Base-by-base conservation (phyloP, 2,797 vertebrate species). In the Gymnothorax javanicus region DNA sequence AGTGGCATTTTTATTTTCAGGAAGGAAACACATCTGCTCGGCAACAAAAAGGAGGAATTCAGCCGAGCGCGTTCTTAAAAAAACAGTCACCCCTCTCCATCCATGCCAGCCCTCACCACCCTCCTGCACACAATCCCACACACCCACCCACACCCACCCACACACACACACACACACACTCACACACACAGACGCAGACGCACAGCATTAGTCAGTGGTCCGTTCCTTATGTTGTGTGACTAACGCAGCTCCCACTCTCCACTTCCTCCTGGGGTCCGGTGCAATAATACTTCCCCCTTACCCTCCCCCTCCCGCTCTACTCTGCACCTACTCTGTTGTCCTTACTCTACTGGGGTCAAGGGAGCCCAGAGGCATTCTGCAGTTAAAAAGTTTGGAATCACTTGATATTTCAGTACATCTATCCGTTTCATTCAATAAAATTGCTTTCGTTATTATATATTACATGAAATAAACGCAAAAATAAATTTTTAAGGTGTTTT, bases 1-100 rank as follows among this genome's bases (percentile, higher is more conserved):
- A 91, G 90, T 89, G 82, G 89, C 87, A 82, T 88, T 89, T 91
- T 91, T 91, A 87, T 89, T 91, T 91, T 93, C 88, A 92, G 91
- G 92, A 93, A 91, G 92, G 91, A 92, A 92, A 82, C 86, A 85
- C 90, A 91, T 92, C 91, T 91, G 91, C 90, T 88, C 89, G 91
- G 90, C 89, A 90, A 91, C 84, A 90, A 90, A 88, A 88, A 91
- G 91, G 91, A 83, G 87, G 89, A 93, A 90, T 91, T 82, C 79
- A 11, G 87, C 86, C 88, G 50, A 87, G 91, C 89, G 90, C 83
- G 62, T 85, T 86, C 15, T 89, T 90, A 91, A 90, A 91, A 86
- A 91, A 86, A 90, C 89, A 92, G 88, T 86, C 52, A 54, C 69
- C 43, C 58, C 88, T 64, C 83, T 57, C 33, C 33, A 27, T 17